Conservation (phyloP, 2,888 invertebrate species). For the Leuctra nigra region DNA sequence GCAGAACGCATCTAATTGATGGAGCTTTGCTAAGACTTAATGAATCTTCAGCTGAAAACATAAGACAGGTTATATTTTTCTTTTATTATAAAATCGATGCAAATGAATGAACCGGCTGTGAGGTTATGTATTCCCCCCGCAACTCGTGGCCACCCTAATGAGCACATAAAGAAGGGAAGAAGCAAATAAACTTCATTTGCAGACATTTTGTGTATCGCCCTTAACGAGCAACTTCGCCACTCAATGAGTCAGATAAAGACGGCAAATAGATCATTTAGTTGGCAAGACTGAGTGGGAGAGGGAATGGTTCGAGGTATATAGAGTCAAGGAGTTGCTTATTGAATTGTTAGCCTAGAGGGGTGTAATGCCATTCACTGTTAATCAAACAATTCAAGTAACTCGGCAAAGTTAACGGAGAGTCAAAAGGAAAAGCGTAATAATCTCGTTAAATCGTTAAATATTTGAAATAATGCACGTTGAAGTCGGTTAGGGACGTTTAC, state of each 20-base stretch:
- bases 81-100: conserved; percentile 18
- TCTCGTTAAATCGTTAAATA: no score
- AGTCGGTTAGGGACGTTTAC: no score
- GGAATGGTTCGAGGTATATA: no score
- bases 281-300: not conserved
- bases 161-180: conserved; percentile 16
- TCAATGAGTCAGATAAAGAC: conserved; percentile 5
- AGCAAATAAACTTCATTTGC: conserved; percentile 17
- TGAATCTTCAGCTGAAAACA: not conserved
- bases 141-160: conserved; percentile 4
- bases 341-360: no score
- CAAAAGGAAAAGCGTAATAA: no score
- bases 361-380: no score
- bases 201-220: conserved; percentile 10
- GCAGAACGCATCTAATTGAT: conserved; percentile 20
- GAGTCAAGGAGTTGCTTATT: no score
- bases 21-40: conserved; percentile 1
- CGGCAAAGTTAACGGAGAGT: no score
- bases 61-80: conserved; percentile 8
- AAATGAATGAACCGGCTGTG: conserved; percentile 15
- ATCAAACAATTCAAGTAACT: no score
- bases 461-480: no score
- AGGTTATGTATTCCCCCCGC: not conserved
- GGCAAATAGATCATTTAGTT: conserved; percentile 4
- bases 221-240: not conserved